Percentiles rank a stretch among this genome's conserved stretches.
Evolutionary conservation across 2,888 invertebrate species (phyloP).

Genomic region (Eupithecia tripunctaria): DNA sequence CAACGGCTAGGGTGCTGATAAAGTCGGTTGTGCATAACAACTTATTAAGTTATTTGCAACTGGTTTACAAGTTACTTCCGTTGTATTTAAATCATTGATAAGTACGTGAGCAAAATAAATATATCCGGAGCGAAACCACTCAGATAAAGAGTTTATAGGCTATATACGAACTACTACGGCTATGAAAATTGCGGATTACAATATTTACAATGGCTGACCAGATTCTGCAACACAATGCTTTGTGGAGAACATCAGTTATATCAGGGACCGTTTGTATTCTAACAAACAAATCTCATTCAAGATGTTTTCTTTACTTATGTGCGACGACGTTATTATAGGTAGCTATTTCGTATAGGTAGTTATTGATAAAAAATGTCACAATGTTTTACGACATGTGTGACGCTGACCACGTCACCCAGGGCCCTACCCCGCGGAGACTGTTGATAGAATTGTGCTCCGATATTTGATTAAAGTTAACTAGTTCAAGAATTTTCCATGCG

Average conservation of each 20-base stretch:
- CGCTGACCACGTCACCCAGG: constrained; percentile 28
- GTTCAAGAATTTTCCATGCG: neutral
- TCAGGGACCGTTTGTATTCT: neutral
- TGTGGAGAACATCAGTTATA: neutral
- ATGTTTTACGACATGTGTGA: constrained; percentile 41
- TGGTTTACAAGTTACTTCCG: constrained; percentile 11
- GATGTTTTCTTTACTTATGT: neutral
- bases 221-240: constrained; percentile 6
- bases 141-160: neutral
- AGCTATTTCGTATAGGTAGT: constrained; percentile 2
- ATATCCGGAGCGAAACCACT: neutral
- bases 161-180: neutral
- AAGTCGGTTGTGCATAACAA: constrained; percentile 17
- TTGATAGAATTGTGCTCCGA: neutral
- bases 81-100: constrained; percentile 3
- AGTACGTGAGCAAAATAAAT: neutral
- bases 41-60: constrained; percentile 14
- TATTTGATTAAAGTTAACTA: neutral
- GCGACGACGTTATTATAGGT: constrained; percentile 58
- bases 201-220: neutral
- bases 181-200: neutral
- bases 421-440: constrained; percentile 16
- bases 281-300: neutral
- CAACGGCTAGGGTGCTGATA: constrained; percentile 23
- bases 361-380: constrained; percentile 56